These are phyloP conservation scores for Spodoptera frugiperda DNA, from an alignment of 1,140 invertebrate genomes.

Conservation along the genomic window DNA sequence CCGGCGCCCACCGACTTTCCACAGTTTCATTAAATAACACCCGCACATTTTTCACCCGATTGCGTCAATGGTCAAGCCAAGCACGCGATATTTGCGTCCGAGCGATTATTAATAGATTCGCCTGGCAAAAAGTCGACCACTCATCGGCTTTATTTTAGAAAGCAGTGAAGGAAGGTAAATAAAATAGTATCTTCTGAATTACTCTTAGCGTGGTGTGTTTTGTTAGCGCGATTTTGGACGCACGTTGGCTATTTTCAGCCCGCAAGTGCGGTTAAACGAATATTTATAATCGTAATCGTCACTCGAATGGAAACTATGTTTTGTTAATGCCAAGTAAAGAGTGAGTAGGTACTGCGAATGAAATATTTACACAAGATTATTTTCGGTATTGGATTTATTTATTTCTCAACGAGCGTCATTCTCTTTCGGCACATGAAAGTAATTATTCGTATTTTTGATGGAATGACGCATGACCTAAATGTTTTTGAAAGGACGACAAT, in stretches of 20 bases:
- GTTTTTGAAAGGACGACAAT: constrained; percentile 56
- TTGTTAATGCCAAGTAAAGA: constrained; percentile 79
- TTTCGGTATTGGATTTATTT: constrained; percentile 76
- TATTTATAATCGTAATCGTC: constrained; percentile 83
- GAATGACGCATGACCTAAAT: constrained; percentile 75
- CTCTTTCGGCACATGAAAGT: constrained; percentile 73
- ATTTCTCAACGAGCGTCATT: constrained; percentile 71
- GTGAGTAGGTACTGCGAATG: constrained; percentile 62
- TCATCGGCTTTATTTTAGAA: constrained; percentile 82
- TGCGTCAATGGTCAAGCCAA: constrained; percentile 80
- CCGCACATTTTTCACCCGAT: constrained; percentile 81
- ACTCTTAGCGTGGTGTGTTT: constrained; percentile 72
- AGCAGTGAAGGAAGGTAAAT: constrained; percentile 79
- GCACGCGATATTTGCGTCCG: constrained; percentile 81
- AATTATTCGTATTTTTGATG: constrained; percentile 73
- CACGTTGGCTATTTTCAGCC: constrained; percentile 70
- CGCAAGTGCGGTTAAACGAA: constrained; percentile 65
- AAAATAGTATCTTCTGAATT: constrained; percentile 76
- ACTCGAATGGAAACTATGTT: constrained; percentile 73
- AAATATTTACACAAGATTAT: constrained; percentile 81
- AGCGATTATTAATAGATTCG: constrained; percentile 79
- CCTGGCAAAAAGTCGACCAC: constrained; percentile 78
- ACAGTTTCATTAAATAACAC: constrained; percentile 78
- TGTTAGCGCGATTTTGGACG: constrained; percentile 71
- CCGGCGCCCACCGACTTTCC: constrained; percentile 69